Evolutionary conservation across 2,797 vertebrate genomes (phyloP), one percentile per base, ranked within the genome.

Genomic region (Syndactyla subalaris): DNA sequence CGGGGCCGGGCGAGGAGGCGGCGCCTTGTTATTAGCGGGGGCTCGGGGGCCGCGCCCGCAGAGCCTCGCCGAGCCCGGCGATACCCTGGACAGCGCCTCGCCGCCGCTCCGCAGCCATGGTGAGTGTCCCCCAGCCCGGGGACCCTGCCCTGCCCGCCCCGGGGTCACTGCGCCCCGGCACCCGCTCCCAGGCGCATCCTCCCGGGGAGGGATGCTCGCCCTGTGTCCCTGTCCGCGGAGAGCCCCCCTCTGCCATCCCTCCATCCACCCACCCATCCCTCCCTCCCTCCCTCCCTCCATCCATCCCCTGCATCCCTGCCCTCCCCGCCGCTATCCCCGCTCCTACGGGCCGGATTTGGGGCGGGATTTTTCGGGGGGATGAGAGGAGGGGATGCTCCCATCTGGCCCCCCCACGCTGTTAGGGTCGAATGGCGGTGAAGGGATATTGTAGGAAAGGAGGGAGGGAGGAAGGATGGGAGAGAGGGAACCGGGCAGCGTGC

Each of bases 61-160:
- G 77, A 63, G 76, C 85, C 51, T 63, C 14, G 12, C 73, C 49
- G 34, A 63, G 55, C 68, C 41, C n/a, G 65, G 54, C 70, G 93
- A 78, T 95, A 97, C 97, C 97, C 96, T 98, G 97, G 97, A 98
- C 97, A 97, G 97, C 97, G 96, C 97, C 87, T 58, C 65, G 83
- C 84, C 68, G 59, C 89, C 74, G 57, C 74, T 18, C 49, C 46
- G 61, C 41, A 74, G n/a, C 89, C 55, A 92, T 95, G 94, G 94
- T 94, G 92, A 95, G 94, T 43, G 73, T 10, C 20, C 52, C 36
- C 30, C 32, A 13, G 18, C 51, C 18, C 4, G 39, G 32, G 10
- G 10, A 29, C 52, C 14, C 24, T 73, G 54, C 32, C 41, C 68
- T 41, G 43, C 43, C 18, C 18, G 39, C 38, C 19, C 39, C 14